Conservation (phyloP, 2,113 vertebrate species). For the Lophochroa leadbeateri region DNA sequence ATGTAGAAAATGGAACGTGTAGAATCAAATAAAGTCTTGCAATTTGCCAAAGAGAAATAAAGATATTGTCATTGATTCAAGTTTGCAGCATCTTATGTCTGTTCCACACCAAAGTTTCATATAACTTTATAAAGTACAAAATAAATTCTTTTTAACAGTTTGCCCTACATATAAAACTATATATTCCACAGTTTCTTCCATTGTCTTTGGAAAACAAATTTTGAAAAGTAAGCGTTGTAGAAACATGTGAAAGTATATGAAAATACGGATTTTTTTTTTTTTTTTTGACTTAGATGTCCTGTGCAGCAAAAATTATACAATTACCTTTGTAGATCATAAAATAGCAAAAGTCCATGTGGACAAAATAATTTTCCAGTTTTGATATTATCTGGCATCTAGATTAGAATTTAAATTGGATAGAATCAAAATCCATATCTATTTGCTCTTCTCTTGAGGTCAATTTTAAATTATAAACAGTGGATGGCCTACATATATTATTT, state of each 20-base stretch:
- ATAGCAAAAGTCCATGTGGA: neutral
- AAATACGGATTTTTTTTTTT: neutral
- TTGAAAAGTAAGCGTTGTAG: neutral
- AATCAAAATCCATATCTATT: neutral
- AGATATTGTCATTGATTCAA: neutral
- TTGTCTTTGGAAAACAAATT: neutral
- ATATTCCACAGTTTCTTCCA: neutral
- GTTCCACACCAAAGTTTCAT: neutral
- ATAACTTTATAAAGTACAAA: neutral
- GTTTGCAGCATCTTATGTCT: neutral
- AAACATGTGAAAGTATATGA: neutral
- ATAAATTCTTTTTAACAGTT: neutral
- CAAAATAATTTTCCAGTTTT: neutral
- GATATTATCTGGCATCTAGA: neutral
- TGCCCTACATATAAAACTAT: neutral
- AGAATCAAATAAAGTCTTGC: neutral
- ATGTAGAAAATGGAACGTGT: neutral
- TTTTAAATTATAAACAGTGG: neutral
- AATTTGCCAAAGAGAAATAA: neutral
- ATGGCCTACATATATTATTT: neutral
- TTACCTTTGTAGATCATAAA: neutral
- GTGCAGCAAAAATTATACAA: neutral
- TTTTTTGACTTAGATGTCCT: neutral
- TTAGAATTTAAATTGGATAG: neutral
- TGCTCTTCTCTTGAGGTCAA: neutral